Base-by-base conservation (phyloP, 2,797 vertebrate genomes). In the Mus spretus region DNA sequence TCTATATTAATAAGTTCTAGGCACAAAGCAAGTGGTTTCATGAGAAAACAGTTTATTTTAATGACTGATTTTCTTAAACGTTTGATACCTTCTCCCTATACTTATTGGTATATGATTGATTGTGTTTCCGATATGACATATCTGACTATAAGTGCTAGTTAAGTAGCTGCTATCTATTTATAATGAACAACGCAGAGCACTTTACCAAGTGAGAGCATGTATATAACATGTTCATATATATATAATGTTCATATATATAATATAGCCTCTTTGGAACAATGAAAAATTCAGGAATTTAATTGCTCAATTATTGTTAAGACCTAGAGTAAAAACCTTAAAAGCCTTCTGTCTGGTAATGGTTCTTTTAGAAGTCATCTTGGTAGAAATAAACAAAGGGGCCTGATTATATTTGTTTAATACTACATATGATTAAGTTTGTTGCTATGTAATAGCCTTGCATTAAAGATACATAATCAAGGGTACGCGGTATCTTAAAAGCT, bases 401-500 rank as follows among this genome's bases (percentile, higher is more conserved):
- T 53, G 55, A 95, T 77, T 95, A 89, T 61, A 97, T 77, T 19
- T 82, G 40, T 93, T 93, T 91, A 90, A 96, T 94, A 70, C 37
- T 92, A 96, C 3, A 95, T 0, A 61, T 95, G 96, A 96, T 87
- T 94, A 92, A 79, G 74, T 89, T 91, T 84, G 47, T 96, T 91
- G 78, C n/a, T 96, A 88, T 96, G 81, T 37, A 96, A 95, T 34
- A 90, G 86, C 89, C 22, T 96, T 97, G 11, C 44, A 88, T 85
- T 93, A 86, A 96, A 97, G 91, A 81, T 78, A 96, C 24, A 61
- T 93, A 93, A 89, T 92, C 94, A 53, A 96, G 96, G 80, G 74
- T 67, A 97, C 79, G 20, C 75, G 94, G 75, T 91, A 90, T 74
- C 78, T 89, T 88, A 94, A 97, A 97, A 94, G 91, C 83, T 95